phyloP scores from a whole-genome alignment of 1,140 invertebrate species.

The Caenorhabditis latens region DNA sequence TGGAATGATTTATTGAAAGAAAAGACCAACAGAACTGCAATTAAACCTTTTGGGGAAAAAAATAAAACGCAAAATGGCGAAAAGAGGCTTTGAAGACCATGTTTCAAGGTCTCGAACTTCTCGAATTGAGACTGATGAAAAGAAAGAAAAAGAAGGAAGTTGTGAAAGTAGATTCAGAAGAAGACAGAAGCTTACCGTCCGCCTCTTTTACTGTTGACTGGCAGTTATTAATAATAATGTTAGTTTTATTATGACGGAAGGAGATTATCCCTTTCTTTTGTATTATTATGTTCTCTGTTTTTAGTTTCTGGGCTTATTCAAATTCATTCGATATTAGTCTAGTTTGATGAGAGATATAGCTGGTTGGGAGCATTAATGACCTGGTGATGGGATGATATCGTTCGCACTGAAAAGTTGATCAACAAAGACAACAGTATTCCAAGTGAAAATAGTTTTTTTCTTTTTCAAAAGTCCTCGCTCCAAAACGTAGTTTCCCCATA shows the following conservation, averaged over 20 bases:
- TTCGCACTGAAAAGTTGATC: too few relatives aligned
- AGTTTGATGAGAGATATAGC: too few relatives aligned
- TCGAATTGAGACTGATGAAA: background rate
- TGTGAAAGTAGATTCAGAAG: background rate
- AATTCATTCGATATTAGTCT: too few relatives aligned
- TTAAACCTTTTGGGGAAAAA: background rate
- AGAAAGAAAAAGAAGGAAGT: background rate
- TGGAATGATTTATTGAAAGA: background rate
- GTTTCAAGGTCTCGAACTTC: conserved; percentile 16
- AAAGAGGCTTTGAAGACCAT: conserved; percentile 11
- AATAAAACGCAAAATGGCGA: background rate
- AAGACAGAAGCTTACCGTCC: background rate
- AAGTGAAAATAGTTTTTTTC: too few relatives aligned
- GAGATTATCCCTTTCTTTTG: background rate
- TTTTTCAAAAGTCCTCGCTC: too few relatives aligned
- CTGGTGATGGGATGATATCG: too few relatives aligned
- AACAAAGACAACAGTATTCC: too few relatives aligned
- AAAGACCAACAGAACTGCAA: background rate
- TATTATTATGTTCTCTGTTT: background rate
- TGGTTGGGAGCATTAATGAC: too few relatives aligned
- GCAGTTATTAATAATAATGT: conserved; percentile 18
- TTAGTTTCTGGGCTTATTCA: background rate
- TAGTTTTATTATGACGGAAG: conserved; percentile 20
- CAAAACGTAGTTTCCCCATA: too few relatives aligned
- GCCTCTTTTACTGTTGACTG: background rate